Conservation (phyloP, 2,113 vertebrate species). For the Bostrychus sinensis region DNA sequence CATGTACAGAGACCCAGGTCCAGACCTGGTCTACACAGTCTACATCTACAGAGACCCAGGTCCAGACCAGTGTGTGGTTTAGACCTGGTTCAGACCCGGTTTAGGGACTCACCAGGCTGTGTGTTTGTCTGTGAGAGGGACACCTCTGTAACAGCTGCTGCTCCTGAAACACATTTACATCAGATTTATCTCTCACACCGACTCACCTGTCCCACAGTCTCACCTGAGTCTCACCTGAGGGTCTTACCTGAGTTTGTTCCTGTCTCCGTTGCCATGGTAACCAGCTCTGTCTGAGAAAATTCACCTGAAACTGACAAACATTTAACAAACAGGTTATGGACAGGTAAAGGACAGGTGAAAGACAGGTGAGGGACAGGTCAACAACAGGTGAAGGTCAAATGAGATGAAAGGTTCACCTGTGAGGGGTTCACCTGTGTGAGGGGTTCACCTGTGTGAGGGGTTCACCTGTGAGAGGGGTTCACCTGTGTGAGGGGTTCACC, state of each 20-base stretch:
- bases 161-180: slow-evolving; percentile 55
- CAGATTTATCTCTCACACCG: background rate
- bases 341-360: background rate
- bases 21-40: too few species aligned
- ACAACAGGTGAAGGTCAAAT: background rate
- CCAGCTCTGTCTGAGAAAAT: slow-evolving; percentile 45
- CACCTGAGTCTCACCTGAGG: background rate
- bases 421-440: too few species aligned
- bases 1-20: background rate
- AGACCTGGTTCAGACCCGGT: background rate
- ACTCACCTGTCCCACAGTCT: background rate
- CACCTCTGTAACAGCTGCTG: background rate
- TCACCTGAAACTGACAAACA: slow-evolving; percentile 38
- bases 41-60: too few species aligned
- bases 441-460: too few species aligned
- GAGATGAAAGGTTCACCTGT: too few species aligned
- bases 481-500: background rate
- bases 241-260: slow-evolving; percentile 43
- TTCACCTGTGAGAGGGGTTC: too few species aligned
- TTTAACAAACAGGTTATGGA: background rate
- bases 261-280: slow-evolving; percentile 48
- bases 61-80: too few species aligned
- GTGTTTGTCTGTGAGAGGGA: background rate
- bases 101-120: slow-evolving; percentile 12
- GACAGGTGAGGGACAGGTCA: background rate